phyloP scores from a whole-genome alignment of 2,797 vertebrate genomes.

The Pipistrellus kuhlii region DNA sequence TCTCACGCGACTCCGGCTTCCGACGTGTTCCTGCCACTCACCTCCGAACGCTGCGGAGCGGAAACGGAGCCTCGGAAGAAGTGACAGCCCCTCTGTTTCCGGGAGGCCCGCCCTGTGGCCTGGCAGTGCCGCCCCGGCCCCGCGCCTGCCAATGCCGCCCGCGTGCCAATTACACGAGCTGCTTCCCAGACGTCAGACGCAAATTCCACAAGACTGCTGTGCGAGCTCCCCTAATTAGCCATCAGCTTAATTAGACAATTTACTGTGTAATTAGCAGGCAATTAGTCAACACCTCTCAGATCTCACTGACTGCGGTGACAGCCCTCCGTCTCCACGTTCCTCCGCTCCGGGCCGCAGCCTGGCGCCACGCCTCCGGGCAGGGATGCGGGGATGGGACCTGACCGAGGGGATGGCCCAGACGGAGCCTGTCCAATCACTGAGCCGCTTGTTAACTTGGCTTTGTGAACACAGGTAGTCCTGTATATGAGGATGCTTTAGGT shows the following conservation, averaged over 20 bases:
- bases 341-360: constrained; percentile 81
- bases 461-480: constrained; percentile 69
- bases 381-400: constrained; percentile 84
- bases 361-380: constrained; percentile 69
- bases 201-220: constrained; percentile 95
- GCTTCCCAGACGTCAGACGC: constrained; percentile 93
- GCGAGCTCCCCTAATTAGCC: constrained; percentile 97
- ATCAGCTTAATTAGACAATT: constrained; percentile 98
- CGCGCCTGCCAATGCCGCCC: constrained; percentile 92
- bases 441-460: constrained; percentile 81
- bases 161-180: constrained; percentile 94
- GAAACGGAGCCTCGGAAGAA: constrained; percentile 86
- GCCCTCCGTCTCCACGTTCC: constrained; percentile 89
- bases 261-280: constrained; percentile 98
- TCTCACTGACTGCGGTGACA: constrained; percentile 94
- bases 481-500: constrained; percentile 65
- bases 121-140: constrained; percentile 85
- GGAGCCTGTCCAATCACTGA: constrained; percentile 85
- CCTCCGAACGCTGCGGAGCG: constrained; percentile 80
- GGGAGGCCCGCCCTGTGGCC: constrained; percentile 5
- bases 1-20: constrained; percentile 74
- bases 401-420: constrained; percentile 85
- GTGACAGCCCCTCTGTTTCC: constrained; percentile 87
- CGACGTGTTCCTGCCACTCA: constrained; percentile 60
- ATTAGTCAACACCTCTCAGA: constrained; percentile 97